Base-by-base conservation (phyloP, 2,797 vertebrate genomes). In the Neosilurus hyrtlii region DNA sequence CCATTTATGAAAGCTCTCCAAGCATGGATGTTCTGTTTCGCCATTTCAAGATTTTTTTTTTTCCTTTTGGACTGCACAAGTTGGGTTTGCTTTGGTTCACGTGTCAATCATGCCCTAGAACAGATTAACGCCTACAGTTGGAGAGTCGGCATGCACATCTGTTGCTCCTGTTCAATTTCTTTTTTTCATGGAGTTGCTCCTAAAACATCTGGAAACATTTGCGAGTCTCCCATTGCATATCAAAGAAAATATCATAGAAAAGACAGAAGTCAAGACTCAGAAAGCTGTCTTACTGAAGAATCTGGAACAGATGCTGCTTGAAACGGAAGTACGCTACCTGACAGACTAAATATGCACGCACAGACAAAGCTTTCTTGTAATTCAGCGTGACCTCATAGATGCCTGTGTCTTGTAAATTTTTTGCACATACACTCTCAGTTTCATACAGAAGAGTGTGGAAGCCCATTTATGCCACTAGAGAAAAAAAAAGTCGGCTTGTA, bases 1-100 rank as follows among this genome's bases (percentile, higher is more conserved):
- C 76, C 66, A 83, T 86, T 86, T 83, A 86, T 79, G 74, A 84
- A 86, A 89, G 83, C 83, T 86, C 86, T 87, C 84, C 84, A 86
- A 87, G 87, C 81, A 86, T 85, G 79, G 72, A 82, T 81, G 84
- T 82, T 87, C 49, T 87, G 37, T 83, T 83, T 78, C 77, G 61
- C 81, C 84, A 83, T 83, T 80, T 75, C 67, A 72, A 85, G 81
- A 78, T 81, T 83, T 3, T 59, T 35, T 11, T 37, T 4, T 49
- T 74, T 63, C 12, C 20, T 54, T 57, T 57, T 59, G 82, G 67
- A 62, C 77, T 77, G 52, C 18, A 72, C n/a, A 37, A 61, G 73
- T 78, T 78, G 20, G 49, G 68, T n/a, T 71, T 30, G 49, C 11
- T n/a, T 71, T 30, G 49, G n/a, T 71, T 76, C 35, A 26, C 26